Conservation (phyloP, 2,113 vertebrate genomes). For the Scalopus aquaticus region DNA sequence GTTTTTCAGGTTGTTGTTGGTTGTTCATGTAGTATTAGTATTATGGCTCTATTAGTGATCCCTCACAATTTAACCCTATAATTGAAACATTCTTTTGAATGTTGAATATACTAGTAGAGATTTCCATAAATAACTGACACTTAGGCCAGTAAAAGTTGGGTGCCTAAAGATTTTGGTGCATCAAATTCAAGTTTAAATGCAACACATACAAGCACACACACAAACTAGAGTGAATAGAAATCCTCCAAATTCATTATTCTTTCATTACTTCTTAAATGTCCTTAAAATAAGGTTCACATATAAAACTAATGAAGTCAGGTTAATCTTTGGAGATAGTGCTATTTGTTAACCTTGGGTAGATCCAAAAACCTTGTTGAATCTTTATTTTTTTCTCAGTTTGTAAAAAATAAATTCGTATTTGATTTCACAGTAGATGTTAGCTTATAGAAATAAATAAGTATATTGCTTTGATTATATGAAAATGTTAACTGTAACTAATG, state of each 20-base stretch:
- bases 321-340: background rate
- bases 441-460: background rate
- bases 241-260: background rate
- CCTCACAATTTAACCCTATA: background rate
- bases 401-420: background rate
- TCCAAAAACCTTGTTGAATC: background rate
- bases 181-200: background rate
- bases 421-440: background rate
- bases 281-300: background rate
- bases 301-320: background rate
- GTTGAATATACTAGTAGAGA: background rate
- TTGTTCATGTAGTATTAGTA: background rate
- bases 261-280: background rate
- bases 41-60: background rate
- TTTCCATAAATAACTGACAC: background rate
- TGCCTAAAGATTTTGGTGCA: background rate
- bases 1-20: background rate
- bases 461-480: background rate
- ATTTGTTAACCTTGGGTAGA: background rate
- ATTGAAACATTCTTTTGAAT: background rate
- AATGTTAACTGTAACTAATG: background rate
- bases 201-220: background rate
- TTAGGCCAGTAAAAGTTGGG: background rate
- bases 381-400: background rate
- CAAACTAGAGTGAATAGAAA: background rate